Percentiles rank a stretch among this genome's conserved stretches.
Conservation (phyloP, 2,888 invertebrate genomes). For the Steromphala cineraria region DNA sequence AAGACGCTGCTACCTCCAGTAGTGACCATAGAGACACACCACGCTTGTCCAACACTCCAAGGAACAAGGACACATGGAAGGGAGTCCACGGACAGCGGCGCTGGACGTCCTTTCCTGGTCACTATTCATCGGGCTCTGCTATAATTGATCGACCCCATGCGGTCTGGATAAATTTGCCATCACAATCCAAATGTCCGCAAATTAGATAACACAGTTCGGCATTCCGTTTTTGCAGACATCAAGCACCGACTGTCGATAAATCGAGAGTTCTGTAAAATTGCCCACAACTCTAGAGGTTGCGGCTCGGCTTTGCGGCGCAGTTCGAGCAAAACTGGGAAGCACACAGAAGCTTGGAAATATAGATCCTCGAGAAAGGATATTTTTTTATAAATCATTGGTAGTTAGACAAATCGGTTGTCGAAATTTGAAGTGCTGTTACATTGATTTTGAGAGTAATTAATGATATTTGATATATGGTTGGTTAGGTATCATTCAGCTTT, state of each 20-base stretch:
- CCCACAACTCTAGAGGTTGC: not conserved
- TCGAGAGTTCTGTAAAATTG: not conserved
- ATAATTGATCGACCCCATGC: slow-evolving; percentile 8
- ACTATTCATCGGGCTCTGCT: not conserved
- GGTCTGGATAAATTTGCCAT: slow-evolving; percentile 5
- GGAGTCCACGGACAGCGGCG: not conserved
- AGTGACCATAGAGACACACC: no score
- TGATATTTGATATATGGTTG: no score
- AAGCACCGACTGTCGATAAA: slow-evolving; percentile 4
- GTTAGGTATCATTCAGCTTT: no score
- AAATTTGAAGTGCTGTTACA: no score
- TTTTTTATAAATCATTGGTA: no score
- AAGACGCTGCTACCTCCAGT: no score
- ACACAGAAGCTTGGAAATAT: not conserved
- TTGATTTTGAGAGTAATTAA: no score
- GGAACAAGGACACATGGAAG: no score
- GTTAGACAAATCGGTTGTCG: no score
- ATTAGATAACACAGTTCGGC: slow-evolving; percentile 10
- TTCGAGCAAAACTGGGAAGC: not conserved
- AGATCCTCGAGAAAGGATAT: no score
- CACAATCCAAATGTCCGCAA: slow-evolving; percentile 1
- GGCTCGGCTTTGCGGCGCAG: not conserved
- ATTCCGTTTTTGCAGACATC: slow-evolving; percentile 6
- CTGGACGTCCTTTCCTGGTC: not conserved
- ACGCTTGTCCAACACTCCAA: no score